Percentiles rank a stretch among this genome's conserved stretches.
Evolutionary conservation across 2,797 vertebrate species (phyloP).

Genomic region (Intellagama lesueurii): DNA sequence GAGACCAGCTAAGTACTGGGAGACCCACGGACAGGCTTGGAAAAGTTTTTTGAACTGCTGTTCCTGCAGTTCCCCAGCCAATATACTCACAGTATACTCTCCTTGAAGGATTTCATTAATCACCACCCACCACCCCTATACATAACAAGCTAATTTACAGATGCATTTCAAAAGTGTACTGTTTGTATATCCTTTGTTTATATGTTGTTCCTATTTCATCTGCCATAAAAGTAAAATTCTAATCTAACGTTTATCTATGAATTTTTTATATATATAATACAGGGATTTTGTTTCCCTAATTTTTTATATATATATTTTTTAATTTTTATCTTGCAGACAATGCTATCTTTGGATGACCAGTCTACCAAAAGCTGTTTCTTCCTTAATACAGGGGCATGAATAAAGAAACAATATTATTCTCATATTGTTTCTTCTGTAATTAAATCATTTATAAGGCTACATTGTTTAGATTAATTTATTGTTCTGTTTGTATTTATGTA

Average conservation of each 20-base stretch:
- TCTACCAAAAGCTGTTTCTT: constrained; percentile 14
- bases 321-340: constrained; percentile 63
- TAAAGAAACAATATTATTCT: background rate
- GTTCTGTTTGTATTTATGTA: background rate
- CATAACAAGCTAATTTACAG: no score
- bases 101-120: background rate
- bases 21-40: background rate
- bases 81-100: background rate
- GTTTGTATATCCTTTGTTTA: background rate
- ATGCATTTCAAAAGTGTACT: background rate
- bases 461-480: background rate
- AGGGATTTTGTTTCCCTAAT: constrained; percentile 27
- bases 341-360: constrained; percentile 61
- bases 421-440: constrained; percentile 7
- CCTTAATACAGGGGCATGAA: background rate
- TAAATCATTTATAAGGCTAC: background rate
- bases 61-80: no score
- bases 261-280: background rate
- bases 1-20: background rate
- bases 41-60: no score
- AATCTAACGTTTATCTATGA: background rate
- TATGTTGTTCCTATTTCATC: background rate
- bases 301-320: background rate
- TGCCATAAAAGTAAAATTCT: background rate
- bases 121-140: background rate